These are phyloP conservation scores for Magallana nippona DNA, from an alignment of 2,888 invertebrate genomes.

Conservation along the genomic window DNA sequence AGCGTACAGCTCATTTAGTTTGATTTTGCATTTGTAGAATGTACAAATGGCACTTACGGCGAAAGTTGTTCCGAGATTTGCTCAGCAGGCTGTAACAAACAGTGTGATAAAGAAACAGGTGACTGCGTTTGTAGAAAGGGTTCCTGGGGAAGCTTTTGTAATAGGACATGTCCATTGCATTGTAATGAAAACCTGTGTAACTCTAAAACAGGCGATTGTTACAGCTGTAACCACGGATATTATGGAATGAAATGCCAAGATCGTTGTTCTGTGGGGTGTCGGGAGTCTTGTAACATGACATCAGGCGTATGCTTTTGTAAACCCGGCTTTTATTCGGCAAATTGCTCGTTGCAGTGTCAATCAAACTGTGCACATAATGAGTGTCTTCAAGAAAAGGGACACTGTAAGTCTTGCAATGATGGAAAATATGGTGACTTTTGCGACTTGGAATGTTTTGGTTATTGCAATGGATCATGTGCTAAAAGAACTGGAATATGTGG, in stretches of 20 bases:
- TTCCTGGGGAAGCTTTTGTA: not conserved
- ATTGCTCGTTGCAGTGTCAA: not conserved
- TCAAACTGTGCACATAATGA: not conserved
- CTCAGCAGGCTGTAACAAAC: not conserved
- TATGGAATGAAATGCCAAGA: not conserved
- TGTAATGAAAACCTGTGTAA: not conserved
- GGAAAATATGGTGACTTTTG: not conserved
- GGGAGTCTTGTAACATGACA: not conserved
- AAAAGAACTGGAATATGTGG: not conserved
- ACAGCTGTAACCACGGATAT: not conserved
- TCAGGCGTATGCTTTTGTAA: not conserved
- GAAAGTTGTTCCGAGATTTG: not conserved
- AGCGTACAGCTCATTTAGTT: no score
- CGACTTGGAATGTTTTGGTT: not conserved
- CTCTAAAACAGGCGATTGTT: not conserved
- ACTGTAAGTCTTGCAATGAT: not conserved
- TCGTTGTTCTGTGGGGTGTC: not conserved
- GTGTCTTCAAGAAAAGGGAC: not conserved
- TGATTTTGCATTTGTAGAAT: not conserved
- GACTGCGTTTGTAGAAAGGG: not conserved
- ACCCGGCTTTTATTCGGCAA: not conserved
- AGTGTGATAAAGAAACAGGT: not conserved
- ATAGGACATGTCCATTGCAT: not conserved
- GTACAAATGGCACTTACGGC: not conserved
- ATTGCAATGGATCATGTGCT: not conserved